Conservation (phyloP, 2,797 vertebrate genomes). For the Diglossa cyanea region DNA sequence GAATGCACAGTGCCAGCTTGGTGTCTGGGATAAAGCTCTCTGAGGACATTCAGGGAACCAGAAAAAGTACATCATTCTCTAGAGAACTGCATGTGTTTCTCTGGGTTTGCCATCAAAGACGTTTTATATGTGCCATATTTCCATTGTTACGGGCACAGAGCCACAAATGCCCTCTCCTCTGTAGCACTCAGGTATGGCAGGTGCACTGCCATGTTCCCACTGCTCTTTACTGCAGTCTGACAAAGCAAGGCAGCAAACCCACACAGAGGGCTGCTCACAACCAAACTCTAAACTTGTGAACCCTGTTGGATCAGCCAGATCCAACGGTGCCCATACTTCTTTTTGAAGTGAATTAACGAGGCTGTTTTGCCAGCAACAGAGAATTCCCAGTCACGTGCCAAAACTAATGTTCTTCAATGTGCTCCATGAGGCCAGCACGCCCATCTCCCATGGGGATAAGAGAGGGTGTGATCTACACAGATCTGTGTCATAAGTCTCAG, state of each 20-base stretch:
- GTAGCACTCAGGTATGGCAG: neutral
- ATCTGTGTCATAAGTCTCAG: neutral
- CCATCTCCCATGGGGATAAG: rapidly evolving
- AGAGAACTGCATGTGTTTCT: neutral
- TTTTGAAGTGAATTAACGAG: neutral
- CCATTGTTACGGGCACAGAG: neutral
- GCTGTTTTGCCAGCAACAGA: neutral
- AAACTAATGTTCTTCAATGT: neutral
- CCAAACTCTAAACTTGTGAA: neutral
- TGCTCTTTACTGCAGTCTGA: neutral
- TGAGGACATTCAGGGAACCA: neutral
- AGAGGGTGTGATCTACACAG: neutral
- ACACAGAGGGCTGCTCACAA: rapidly evolving
- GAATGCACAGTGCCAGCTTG: neutral
- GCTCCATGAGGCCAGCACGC: neutral
- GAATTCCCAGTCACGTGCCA: neutral
- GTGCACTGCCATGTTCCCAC: rapidly evolving
- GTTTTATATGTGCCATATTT: neutral
- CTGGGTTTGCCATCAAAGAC: neutral
- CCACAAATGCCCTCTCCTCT: neutral
- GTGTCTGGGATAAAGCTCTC: neutral
- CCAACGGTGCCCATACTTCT: neutral
- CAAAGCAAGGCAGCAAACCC: neutral
- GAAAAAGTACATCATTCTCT: neutral
- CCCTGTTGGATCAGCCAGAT: neutral